Evolutionary conservation across 53 echinoderm and acorn worm genomes (phyloP).

Genomic region (Paracentrotus lividus): DNA sequence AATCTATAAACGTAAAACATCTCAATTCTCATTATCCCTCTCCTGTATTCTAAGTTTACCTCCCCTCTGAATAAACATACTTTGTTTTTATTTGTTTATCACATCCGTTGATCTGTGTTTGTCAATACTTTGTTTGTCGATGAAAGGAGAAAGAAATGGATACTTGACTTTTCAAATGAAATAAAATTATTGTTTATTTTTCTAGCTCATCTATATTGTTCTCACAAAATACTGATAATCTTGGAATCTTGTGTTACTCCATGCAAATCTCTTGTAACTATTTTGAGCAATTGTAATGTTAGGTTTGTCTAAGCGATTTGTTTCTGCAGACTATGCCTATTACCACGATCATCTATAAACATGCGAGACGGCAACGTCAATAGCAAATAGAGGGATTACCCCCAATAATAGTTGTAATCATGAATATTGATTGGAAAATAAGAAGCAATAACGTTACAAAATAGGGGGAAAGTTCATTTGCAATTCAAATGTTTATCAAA

Average conservation of each 20-base stretch:
- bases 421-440: not conserved
- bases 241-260: not conserved
- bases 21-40: not conserved
- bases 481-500: too few relatives aligned
- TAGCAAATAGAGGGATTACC: not conserved
- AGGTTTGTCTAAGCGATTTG: not conserved
- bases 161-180: not conserved
- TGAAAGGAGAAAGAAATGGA: not conserved
- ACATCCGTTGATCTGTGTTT: too few relatives aligned
- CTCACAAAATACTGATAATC: not conserved
- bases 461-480: too few relatives aligned
- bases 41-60: not conserved
- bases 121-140: too few relatives aligned
- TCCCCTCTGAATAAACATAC: not conserved
- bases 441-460: not conserved
- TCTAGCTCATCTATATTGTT: not conserved
- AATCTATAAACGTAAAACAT: too few relatives aligned
- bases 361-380: not conserved
- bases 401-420: not conserved
- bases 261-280: not conserved
- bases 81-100: too few relatives aligned
- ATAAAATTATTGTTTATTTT: not conserved
- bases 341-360: not conserved
- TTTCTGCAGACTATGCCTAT: not conserved
- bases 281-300: not conserved